These are phyloP conservation scores for Formica exsecta DNA, from an alignment of 1,140 invertebrate genomes.

Conservation along the genomic window DNA sequence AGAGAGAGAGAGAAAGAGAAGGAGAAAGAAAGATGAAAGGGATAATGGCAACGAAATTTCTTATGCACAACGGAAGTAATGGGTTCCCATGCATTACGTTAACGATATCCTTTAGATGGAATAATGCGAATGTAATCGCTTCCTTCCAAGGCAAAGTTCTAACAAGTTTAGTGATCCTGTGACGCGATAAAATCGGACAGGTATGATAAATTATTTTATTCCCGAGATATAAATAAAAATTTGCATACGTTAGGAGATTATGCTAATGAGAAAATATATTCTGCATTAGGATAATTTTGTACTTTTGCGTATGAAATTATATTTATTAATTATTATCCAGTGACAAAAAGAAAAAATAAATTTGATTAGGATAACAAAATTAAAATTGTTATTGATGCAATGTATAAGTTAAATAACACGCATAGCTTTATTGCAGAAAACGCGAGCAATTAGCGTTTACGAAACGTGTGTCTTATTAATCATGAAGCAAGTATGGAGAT, in stretches of 20 bases:
- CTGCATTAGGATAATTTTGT: background rate
- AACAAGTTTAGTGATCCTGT: constrained; percentile 28
- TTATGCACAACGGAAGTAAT: constrained; percentile 18
- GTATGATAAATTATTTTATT: constrained; percentile 12
- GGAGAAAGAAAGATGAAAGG: constrained; percentile 15
- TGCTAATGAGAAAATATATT: constrained; percentile 28
- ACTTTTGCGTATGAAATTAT: background rate
- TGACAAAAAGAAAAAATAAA: background rate
- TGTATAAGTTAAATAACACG: background rate
- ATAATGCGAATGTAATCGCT: constrained; percentile 47
- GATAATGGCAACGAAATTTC: background rate
- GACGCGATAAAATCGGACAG: background rate
- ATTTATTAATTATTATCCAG: constrained; percentile 24
- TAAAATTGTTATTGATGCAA: background rate
- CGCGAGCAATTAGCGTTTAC: background rate
- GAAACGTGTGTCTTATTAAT: background rate
- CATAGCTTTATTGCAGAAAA: background rate
- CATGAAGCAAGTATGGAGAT: background rate
- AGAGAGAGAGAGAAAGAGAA: too few relatives aligned
- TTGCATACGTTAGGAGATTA: background rate
- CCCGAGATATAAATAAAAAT: constrained; percentile 8
- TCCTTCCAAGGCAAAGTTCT: constrained; percentile 37
- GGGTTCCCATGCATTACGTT: background rate
- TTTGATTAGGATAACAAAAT: background rate
- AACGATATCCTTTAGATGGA: constrained; percentile 38